Percentiles rank a stretch among this genome's conserved stretches.
phyloP scores from a whole-genome alignment of 2,797 vertebrate species.

The Morelia viridis region DNA sequence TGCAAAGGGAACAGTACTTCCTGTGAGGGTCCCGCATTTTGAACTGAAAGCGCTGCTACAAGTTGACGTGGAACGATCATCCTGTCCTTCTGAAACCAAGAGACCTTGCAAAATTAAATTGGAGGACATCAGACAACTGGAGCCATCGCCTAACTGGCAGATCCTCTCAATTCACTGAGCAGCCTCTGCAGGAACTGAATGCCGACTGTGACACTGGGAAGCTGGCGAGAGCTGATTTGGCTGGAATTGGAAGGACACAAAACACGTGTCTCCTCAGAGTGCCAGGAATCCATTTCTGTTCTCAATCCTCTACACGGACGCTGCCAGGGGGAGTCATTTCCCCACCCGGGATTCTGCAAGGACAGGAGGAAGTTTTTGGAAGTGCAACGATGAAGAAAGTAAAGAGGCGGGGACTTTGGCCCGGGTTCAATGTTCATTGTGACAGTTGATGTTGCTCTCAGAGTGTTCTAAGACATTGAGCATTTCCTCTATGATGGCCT shows the following conservation, averaged over 20 bases:
- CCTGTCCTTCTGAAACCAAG: background rate
- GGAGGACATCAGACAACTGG: background rate
- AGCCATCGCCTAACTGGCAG: background rate
- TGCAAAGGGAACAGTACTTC: background rate
- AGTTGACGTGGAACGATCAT: too few relatives aligned
- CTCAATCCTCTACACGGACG: background rate
- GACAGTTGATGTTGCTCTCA: slow-evolving; percentile 68
- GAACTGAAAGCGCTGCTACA: background rate
- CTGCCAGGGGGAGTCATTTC: background rate
- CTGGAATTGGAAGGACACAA: background rate
- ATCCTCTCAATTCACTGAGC: background rate
- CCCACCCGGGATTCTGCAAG: background rate
- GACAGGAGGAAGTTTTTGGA: slow-evolving; percentile 15
- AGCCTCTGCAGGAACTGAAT: background rate
- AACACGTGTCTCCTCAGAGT: background rate
- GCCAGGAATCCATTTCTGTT: slow-evolving; percentile 2
- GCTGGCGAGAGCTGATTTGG: background rate
- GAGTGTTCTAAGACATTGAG: slow-evolving; percentile 77
- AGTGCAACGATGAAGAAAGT: slow-evolving; percentile 55
- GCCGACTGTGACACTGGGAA: background rate
- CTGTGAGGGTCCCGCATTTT: too few relatives aligned
- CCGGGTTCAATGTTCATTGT: slow-evolving; percentile 69
- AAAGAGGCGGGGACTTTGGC: background rate
- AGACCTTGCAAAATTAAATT: background rate
- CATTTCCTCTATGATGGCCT: slow-evolving; percentile 85